These are phyloP conservation scores for Drosophila triauraria DNA, from an alignment of 1,140 invertebrate species.

Conservation along the genomic window DNA sequence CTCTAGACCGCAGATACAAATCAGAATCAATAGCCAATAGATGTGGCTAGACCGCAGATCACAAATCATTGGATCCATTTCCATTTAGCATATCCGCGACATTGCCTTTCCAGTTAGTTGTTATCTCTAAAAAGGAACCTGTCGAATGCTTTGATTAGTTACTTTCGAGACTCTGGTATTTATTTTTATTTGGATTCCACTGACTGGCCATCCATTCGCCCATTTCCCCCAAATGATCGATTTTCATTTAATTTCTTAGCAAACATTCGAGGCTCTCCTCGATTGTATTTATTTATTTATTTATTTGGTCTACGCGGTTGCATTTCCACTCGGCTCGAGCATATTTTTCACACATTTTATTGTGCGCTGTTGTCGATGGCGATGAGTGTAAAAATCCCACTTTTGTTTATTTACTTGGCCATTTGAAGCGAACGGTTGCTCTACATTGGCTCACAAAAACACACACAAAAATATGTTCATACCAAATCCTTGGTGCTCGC, in stretches of 20 bases:
- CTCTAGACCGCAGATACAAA: conserved; percentile 28
- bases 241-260: conserved; percentile 72
- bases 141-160: conserved; percentile 32
- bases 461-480: conserved; percentile 2
- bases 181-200: conserved; percentile 52
- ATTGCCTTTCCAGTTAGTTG: conserved; percentile 12
- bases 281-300: conserved; percentile 68
- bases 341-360: conserved; percentile 82
- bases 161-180: conserved; percentile 16
- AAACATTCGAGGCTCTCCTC: conserved; percentile 53
- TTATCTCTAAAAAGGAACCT: conserved; percentile 31
- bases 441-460: conserved; percentile 53
- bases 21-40: conserved; percentile 46
- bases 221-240: conserved; percentile 63
- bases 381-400: conserved; percentile 71
- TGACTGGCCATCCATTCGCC: conserved; percentile 22
- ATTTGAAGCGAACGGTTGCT: conserved; percentile 64
- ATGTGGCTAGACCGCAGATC: conserved; percentile 33
- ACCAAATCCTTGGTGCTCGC: conserved; percentile 64
- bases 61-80: conserved; percentile 40
- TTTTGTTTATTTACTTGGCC: conserved; percentile 83
- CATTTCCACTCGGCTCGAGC: conserved; percentile 58
- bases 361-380: conserved; percentile 49
- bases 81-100: conserved; percentile 25
- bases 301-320: conserved; percentile 59